Conservation (phyloP, 2,113 vertebrate species). For the Osmerus mordax region DNA sequence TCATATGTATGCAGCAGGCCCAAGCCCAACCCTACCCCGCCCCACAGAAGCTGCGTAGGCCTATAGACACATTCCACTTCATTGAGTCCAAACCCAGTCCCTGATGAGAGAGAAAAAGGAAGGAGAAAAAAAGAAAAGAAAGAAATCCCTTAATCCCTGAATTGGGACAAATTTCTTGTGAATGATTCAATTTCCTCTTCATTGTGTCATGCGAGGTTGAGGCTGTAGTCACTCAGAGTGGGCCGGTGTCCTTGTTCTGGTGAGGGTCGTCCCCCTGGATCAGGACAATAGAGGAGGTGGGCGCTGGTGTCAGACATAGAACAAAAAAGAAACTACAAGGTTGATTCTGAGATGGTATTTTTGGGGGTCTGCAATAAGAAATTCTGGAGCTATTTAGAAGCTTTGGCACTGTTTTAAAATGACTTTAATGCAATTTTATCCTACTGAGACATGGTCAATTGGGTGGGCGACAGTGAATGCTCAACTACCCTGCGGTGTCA, state of each 20-base stretch:
- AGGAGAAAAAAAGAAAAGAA: neutral
- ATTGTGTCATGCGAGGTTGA: constrained; percentile 40
- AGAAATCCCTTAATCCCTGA: constrained; percentile 47
- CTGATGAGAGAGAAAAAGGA: constrained; percentile 14
- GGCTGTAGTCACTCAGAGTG: constrained; percentile 11
- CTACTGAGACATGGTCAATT: no score
- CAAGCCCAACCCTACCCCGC: neutral
- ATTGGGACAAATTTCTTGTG: constrained; percentile 33
- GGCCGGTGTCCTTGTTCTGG: constrained; percentile 28
- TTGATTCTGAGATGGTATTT: neutral
- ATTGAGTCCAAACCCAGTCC: constrained; percentile 41
- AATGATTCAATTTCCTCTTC: constrained; percentile 54
- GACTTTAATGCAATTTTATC: no score
- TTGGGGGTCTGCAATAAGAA: neutral
- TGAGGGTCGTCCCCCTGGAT: constrained; percentile 6
- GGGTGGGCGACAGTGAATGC: no score
- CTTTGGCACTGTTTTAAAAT: no score
- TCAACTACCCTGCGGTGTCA: no score
- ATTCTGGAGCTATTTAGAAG: no score
- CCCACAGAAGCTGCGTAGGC: neutral
- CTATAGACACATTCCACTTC: constrained; percentile 38
- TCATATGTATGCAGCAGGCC: neutral
- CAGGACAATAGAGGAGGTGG: constrained; percentile 19
- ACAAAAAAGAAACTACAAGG: constrained; percentile 21
- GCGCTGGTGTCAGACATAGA: constrained; percentile 9